Conservation (phyloP, 1,140 invertebrate genomes). For the Sarcophaga peregrina region DNA sequence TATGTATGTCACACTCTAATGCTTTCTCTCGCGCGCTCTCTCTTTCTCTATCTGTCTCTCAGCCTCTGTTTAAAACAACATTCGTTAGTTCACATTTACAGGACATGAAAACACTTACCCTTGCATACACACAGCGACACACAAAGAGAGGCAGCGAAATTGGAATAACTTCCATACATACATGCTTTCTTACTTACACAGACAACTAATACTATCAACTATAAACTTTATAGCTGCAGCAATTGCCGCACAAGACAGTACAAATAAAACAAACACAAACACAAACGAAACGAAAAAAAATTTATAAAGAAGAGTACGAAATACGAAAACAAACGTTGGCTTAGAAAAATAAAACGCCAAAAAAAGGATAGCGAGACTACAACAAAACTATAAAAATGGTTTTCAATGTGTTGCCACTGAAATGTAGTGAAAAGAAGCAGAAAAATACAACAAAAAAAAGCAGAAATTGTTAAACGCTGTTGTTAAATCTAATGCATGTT, state of each 20-base stretch:
- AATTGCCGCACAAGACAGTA: too few relatives aligned
- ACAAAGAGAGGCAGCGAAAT: not conserved
- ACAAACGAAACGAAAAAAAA: too few relatives aligned
- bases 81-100: not conserved
- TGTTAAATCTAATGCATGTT: slow-evolving; percentile 27
- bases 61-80: not conserved
- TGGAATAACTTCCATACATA: too few relatives aligned
- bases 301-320: not conserved
- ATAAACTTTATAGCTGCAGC: too few relatives aligned
- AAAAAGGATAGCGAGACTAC: not conserved
- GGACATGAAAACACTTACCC: not conserved
- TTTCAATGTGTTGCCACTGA: slow-evolving; percentile 9
- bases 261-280: not conserved
- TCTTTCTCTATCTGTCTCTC: too few relatives aligned
- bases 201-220: too few relatives aligned
- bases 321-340: not conserved
- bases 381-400: not conserved
- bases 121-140: not conserved
- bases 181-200: too few relatives aligned
- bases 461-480: not conserved
- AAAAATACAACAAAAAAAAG: too few relatives aligned
- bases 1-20: too few relatives aligned
- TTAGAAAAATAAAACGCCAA: not conserved
- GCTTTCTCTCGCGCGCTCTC: not conserved
- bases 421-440: not conserved